Percentiles rank a stretch among this genome's conserved stretches.
Conservation (phyloP, 2,888 invertebrate species). For the Dolomedes plantarius region DNA sequence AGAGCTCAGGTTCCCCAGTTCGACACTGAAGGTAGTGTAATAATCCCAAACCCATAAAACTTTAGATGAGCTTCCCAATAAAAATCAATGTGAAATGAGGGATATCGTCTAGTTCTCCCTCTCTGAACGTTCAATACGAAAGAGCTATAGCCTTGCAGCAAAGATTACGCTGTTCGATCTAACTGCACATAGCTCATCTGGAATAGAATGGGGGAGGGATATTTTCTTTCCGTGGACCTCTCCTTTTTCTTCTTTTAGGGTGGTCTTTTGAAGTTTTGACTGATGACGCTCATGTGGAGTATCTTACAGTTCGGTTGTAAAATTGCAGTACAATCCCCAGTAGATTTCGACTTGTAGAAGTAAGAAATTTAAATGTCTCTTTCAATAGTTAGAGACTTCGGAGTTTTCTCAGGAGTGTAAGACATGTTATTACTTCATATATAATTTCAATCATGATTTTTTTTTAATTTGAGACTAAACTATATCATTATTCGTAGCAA, state of each 20-base stretch:
- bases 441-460: too few relatives aligned
- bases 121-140: constrained; percentile 51
- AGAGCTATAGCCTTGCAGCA: constrained; percentile 34
- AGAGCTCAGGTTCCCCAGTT: too few relatives aligned
- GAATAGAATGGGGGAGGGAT: constrained; percentile 24
- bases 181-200: constrained; percentile 48
- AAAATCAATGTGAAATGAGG: constrained; percentile 70
- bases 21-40: too few relatives aligned
- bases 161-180: constrained; percentile 55
- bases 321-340: background rate
- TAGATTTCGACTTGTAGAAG: background rate
- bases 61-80: constrained; percentile 57
- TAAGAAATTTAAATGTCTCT: too few relatives aligned
- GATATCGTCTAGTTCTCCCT: constrained; percentile 54
- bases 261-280: constrained; percentile 27
- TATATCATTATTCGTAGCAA: too few relatives aligned
- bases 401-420: too few relatives aligned
- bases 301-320: background rate
- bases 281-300: constrained; percentile 27
- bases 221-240: constrained; percentile 21
- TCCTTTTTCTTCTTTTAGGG: constrained; percentile 4
- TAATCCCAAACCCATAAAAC: constrained; percentile 58
- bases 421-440: too few relatives aligned
- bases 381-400: too few relatives aligned
- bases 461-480: too few relatives aligned